phyloP scores from a whole-genome alignment of 1,140 invertebrate genomes.

The Propsilocerus akamusi region DNA sequence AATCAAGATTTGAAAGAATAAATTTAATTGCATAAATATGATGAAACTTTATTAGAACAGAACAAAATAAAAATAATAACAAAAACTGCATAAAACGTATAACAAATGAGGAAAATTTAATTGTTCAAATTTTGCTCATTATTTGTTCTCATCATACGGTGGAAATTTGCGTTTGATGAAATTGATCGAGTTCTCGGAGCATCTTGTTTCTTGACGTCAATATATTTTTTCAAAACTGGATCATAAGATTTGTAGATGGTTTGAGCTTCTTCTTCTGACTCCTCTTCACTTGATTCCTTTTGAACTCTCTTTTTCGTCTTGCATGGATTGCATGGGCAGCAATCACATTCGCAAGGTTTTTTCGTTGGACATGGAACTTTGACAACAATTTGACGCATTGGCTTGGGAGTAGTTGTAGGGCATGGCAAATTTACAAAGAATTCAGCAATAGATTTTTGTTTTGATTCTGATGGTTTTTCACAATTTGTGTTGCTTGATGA shows the following conservation, averaged over 20 bases:
- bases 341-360: neutral
- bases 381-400: neutral
- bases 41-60: too few relatives aligned
- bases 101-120: too few relatives aligned
- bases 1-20: too few relatives aligned
- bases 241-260: neutral
- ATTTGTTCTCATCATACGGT: too few relatives aligned
- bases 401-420: neutral
- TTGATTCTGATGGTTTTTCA: neutral
- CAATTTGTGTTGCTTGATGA: neutral
- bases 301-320: neutral
- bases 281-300: neutral
- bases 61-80: too few relatives aligned
- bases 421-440: neutral
- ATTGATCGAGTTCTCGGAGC: too few relatives aligned
- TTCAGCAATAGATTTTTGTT: neutral
- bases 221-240: too few relatives aligned
- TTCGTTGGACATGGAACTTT: constrained; percentile 1
- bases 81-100: too few relatives aligned
- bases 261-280: neutral
- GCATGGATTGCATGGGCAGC: neutral
- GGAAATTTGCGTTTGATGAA: too few relatives aligned
- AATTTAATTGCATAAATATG: too few relatives aligned
- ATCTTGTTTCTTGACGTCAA: too few relatives aligned
- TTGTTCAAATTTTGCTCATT: too few relatives aligned